phyloP scores from a whole-genome alignment of 2,888 invertebrate genomes.

The Craniophora ligustri region DNA sequence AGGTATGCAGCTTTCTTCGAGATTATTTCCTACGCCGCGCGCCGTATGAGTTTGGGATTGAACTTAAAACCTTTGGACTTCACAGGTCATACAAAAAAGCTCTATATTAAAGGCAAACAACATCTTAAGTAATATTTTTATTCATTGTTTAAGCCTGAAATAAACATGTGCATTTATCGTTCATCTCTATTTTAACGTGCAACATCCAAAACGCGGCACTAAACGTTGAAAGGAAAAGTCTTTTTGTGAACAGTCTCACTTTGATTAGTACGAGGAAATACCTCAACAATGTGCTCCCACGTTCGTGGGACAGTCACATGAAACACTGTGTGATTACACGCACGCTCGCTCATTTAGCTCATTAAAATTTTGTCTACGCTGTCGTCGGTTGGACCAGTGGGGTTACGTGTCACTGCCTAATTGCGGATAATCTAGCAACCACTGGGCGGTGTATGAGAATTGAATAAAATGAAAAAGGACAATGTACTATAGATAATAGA shows the following conservation, averaged over 20 bases:
- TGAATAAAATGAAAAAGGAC: slow-evolving; percentile 18
- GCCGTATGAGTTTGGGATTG: too few species aligned
- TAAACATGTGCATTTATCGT: too few species aligned
- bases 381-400: slow-evolving; percentile 66
- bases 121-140: too few species aligned
- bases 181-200: neutral
- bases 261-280: slow-evolving; percentile 44
- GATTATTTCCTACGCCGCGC: too few species aligned
- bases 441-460: slow-evolving; percentile 34
- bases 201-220: neutral
- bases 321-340: slow-evolving; percentile 56
- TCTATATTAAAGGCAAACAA: too few species aligned
- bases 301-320: slow-evolving; percentile 66
- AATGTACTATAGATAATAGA: too few species aligned
- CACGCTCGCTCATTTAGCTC: slow-evolving; percentile 71
- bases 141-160: too few species aligned
- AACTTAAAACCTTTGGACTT: too few species aligned
- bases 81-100: too few species aligned
- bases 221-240: slow-evolving; percentile 8
- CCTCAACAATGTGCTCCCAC: slow-evolving; percentile 56
- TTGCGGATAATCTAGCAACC: slow-evolving; percentile 63
- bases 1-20: too few species aligned
- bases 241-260: slow-evolving; percentile 20
- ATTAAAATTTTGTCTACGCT: slow-evolving; percentile 75
- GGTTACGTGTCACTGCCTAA: slow-evolving; percentile 54